phyloP scores from a whole-genome alignment of 2,888 invertebrate genomes.

The Cotesia congregata region DNA sequence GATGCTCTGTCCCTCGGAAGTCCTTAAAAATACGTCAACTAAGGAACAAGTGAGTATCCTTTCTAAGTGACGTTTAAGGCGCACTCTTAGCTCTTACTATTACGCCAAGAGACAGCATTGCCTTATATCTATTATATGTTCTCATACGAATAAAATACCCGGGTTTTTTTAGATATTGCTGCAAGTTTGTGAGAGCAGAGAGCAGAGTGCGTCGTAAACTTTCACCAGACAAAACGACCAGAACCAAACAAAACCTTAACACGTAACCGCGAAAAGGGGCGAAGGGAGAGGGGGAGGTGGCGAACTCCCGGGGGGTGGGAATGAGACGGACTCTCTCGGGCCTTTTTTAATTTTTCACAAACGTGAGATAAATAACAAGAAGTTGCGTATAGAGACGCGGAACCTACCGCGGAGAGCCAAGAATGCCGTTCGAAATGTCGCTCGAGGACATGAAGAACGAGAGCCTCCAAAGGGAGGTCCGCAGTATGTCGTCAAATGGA shows the following conservation, averaged over 20 bases:
- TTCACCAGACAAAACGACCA: constrained; percentile 51
- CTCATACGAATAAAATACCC: not conserved
- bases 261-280: constrained; percentile 48
- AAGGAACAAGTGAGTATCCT: not conserved
- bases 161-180: not conserved
- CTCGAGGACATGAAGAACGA: constrained; percentile 33
- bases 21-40: constrained; percentile 13
- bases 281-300: not conserved
- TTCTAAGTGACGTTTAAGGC: not conserved
- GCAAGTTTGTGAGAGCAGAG: constrained; percentile 22
- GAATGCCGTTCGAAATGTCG: constrained; percentile 44
- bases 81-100: not conserved
- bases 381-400: constrained; percentile 39
- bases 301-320: not conserved
- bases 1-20: not conserved
- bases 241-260: constrained; percentile 50
- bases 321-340: constrained; percentile 1
- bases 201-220: constrained; percentile 52
- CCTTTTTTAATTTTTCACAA: constrained; percentile 56
- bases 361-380: constrained; percentile 58
- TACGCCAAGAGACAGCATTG: not conserved
- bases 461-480: constrained; percentile 31
- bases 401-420: constrained; percentile 38
- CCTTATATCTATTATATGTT: not conserved
- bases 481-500: constrained; percentile 42